Base-by-base conservation (phyloP, 2,888 invertebrate species). In the Oeneis ivallda region DNA sequence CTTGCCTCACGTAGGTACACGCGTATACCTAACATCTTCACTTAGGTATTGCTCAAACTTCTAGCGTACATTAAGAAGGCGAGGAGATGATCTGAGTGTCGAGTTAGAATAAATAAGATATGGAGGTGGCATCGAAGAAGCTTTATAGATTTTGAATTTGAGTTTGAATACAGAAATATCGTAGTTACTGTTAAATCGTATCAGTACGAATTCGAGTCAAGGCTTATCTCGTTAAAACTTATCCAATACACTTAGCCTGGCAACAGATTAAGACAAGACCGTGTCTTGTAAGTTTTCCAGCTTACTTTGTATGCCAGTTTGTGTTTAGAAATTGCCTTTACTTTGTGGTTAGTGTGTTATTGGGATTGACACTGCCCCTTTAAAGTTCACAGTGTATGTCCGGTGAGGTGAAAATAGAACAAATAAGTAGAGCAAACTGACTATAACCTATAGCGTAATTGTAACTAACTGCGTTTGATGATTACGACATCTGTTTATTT, bases 201-300 rank as follows among this genome's bases (percentile, higher is more conserved):
- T 43, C 41, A 41, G 11, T 10, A 26, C 19, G 37, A 52, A 57
- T 53, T 19, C 49, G 62, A 49, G 43, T 26, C 54, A 17, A 39
- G 57, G 52, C 67, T 66, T 67, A 70, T 67, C 70, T 62, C 50
- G 39, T 69, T 39, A 6, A 64, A 66, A 70, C 57, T 67, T 70
- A 59, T 61, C 67, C 67, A 62, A 67, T 69, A 69, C 67, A 69
- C 67, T 69, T 69, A 59, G 50, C 50, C 56, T 41, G 45, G 32
- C 60, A 63, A 67, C 65, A 63, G 65, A 67, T 67, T 70, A 58
- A 67, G 54, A 59, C 69, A 64, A 64, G 68, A 66, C 57, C 52
- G 56, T 64, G 67, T 66, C 67, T 67, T 66, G 49, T 43, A 67
- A 70, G 65, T 70, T 67, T 47, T 50, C 66, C 61, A 61, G 57